phyloP scores from a whole-genome alignment of 2,888 invertebrate species.

The Dicranocentrus wangi region DNA sequence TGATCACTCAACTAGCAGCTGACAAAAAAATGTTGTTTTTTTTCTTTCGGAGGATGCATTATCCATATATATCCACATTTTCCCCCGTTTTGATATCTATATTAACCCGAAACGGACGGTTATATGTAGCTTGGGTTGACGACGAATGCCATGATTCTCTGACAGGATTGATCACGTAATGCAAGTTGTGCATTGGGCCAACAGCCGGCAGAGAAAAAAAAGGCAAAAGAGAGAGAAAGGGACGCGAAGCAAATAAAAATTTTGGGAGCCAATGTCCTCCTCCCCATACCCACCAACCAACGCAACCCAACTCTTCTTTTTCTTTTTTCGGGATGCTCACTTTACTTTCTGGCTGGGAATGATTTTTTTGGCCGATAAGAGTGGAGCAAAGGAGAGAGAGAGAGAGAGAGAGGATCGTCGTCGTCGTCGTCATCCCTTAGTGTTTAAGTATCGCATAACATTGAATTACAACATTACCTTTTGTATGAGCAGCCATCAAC shows the following conservation, averaged over 20 bases:
- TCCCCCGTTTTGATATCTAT: conserved; percentile 11
- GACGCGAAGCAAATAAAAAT: conserved; percentile 12
- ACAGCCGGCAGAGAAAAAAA: neutral
- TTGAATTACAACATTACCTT: conserved; percentile 50
- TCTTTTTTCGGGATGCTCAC: neutral
- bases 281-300: too few species aligned
- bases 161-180: conserved; percentile 42
- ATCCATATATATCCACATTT: too few species aligned
- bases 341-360: neutral
- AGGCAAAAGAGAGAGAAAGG: neutral
- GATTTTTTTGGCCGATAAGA: too few species aligned
- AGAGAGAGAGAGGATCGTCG: neutral
- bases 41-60: neutral
- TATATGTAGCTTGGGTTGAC: too few species aligned
- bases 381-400: too few species aligned
- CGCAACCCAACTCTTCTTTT: too few species aligned
- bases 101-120: neutral
- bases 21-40: conserved; percentile 24
- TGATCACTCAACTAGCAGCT: conserved; percentile 44
- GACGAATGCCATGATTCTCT: conserved; percentile 21
- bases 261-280: too few species aligned
- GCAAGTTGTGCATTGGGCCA: conserved; percentile 31
- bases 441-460: conserved; percentile 39
- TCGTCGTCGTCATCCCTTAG: conserved; percentile 16
- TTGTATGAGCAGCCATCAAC: conserved; percentile 21